Base-by-base conservation (phyloP, 2,797 vertebrate species). In the Lacerta viridis region DNA sequence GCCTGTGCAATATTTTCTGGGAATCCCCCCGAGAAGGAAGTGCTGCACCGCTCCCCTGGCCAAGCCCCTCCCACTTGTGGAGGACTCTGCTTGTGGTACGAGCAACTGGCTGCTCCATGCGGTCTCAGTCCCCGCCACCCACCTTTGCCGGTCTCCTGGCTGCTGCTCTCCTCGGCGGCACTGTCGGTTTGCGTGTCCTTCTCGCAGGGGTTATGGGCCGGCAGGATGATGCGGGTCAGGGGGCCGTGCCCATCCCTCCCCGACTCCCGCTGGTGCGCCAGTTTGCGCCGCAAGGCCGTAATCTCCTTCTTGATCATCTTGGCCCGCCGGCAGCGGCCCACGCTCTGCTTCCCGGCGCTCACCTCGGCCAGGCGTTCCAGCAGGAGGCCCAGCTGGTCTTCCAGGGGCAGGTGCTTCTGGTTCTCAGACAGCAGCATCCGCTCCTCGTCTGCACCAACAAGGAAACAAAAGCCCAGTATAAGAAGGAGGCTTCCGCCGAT, bases 231-330 rank as follows among this genome's bases (percentile, higher is more conserved):
- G 41, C 98, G 97, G 88, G 97, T 95, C 2, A 97, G 96, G 82
- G 96, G 89, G 10, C 98, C 92, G 7, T 99, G 98, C 72, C 98
- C 95, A 0, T 97, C 96, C 1, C 97, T 96, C 81, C 98, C 95
- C 29, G 97, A 97, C 75, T 99, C 99, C 72, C 98, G 97, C 6
- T 99, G 98, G 94, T 99, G 98, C 0, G 98, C 98, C 0, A 99
- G 97, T 92, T 99, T 99, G 92, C 99, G 97, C 93, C 99, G 98
- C 87, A 99, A 97, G 0, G 98, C 97, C 0, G 98, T 99, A 97
- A 99, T 98, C 96, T 99, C 99, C 92, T 99, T 99, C 90, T 98
- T 98, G 95, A 99, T 98, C 94, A 99, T 98, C 96, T 99, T 99
- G 94, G 98, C 98, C 23, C 98, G 96, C 5, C 98, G 98, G 0